Evolutionary conservation across 2,888 invertebrate genomes (phyloP), one percentile per base, ranked within the genome.

Genomic region (Caradrina clavipalpis): DNA sequence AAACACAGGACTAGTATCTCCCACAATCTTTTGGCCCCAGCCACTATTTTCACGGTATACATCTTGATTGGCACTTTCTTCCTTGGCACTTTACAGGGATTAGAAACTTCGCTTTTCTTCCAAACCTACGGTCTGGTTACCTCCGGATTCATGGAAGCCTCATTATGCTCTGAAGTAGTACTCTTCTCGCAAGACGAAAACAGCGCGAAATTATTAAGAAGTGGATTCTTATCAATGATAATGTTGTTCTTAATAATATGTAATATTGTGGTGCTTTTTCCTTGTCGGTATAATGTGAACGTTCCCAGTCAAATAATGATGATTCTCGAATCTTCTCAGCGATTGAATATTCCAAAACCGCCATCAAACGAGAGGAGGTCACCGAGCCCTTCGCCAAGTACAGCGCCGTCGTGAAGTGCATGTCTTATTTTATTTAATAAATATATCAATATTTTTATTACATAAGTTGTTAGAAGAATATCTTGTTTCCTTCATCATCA

Each of bases 211-310:
- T 31, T 85, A 4, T 81, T 91, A 13, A 63, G 94, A n/a, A 91
- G 93, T 76, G 93, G 90, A n/a, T 75, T 95, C 13, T 69, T 94
- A 13, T 94, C 94, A 5, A 85, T 94, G 85, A 71, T 94, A 5
- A 87, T 61, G 6, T 2, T 53, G 0, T 4, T 5, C 0, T 15
- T 73, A 5, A 2, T 73, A 1, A 4, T 39, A 39, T 13, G 11
- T 13, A 11, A 39, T 39, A 1, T 39, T 13, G 39, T 39, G 3
- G 2, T 39, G 1, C 39, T 39, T 0, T 39, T 39, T 39, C 39
- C 39, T 1, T 39, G 39, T 13, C 39, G 39, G 1, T 39, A 13
- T 39, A 39, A 0, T 35, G 7, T 8, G 1, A 4, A 4, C 26
- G 6, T 7, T 35, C 7, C 7, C 2, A 3, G 0, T 8, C 7